A percentile compares a stretch with the other conserved stretches of the same genome.
Evolutionary conservation across 2,113 vertebrate genomes (phyloP).

Genomic region (Brachyhypopomus gauderio): DNA sequence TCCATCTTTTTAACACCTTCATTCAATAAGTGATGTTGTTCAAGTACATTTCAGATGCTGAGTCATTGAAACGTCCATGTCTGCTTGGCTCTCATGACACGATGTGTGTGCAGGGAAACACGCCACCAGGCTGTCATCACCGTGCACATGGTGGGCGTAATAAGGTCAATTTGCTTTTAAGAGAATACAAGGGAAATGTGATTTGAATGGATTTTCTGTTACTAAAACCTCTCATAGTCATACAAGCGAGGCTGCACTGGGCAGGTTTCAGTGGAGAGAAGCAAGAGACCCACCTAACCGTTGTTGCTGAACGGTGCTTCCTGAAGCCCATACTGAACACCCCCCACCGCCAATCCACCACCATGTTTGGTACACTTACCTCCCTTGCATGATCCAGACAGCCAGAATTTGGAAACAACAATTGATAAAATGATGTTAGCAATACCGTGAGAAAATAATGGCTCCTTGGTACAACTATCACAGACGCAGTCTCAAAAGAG

Average conservation of each 20-base stretch:
- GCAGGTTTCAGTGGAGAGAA: background rate
- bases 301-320: no score
- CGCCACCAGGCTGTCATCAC: background rate
- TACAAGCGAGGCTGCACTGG: background rate
- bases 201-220: background rate
- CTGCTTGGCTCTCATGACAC: no score
- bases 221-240: background rate
- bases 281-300: no score
- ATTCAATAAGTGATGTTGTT: background rate
- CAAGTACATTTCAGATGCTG: background rate
- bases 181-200: background rate
- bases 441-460: no score
- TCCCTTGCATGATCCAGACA: no score
- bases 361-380: no score
- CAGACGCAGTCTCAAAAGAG: no score
- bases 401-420: no score
- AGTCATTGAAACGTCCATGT: background rate
- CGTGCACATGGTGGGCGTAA: background rate
- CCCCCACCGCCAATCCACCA: no score
- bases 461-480: no score
- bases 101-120: background rate
- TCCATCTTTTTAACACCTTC: background rate
- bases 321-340: no score
- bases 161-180: constrained; percentile 1
- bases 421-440: no score